Evolutionary conservation across 2,113 vertebrate species (phyloP).

Genomic region (Passer domesticus): DNA sequence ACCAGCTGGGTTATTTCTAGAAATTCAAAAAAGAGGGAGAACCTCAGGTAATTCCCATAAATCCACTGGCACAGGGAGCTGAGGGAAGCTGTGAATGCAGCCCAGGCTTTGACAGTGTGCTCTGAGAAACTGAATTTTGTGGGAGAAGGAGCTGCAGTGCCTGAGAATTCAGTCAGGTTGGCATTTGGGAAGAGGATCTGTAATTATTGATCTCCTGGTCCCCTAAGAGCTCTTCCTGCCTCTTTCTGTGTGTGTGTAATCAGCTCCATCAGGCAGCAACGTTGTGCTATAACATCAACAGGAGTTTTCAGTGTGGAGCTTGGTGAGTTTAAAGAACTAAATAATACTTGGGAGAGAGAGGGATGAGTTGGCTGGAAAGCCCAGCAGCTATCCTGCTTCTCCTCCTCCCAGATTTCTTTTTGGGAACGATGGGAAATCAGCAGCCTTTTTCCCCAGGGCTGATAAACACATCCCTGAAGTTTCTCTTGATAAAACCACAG

Average conservation of each 20-base stretch:
- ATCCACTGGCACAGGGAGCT: accelerated
- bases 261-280: neutral
- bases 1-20: neutral
- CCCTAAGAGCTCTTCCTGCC: neutral
- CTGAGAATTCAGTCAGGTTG: neutral
- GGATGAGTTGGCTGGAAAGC: neutral
- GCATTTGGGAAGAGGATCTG: neutral
- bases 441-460: neutral
- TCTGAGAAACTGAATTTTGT: accelerated
- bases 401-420: neutral
- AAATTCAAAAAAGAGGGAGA: neutral
- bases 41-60: neutral
- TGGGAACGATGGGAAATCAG: neutral
- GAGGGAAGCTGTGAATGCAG: neutral
- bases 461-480: neutral
- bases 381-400: neutral
- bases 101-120: accelerated
- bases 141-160: neutral
- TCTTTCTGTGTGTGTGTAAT: neutral
- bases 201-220: neutral
- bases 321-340: neutral
- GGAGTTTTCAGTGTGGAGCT: neutral
- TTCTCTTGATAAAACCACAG: neutral
- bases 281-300: neutral
- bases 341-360: neutral